A percentile compares a stretch with the other conserved stretches of the same genome.
Evolutionary conservation across 2,113 vertebrate genomes (phyloP).

Genomic region (Gnathonemus longibarbis): DNA sequence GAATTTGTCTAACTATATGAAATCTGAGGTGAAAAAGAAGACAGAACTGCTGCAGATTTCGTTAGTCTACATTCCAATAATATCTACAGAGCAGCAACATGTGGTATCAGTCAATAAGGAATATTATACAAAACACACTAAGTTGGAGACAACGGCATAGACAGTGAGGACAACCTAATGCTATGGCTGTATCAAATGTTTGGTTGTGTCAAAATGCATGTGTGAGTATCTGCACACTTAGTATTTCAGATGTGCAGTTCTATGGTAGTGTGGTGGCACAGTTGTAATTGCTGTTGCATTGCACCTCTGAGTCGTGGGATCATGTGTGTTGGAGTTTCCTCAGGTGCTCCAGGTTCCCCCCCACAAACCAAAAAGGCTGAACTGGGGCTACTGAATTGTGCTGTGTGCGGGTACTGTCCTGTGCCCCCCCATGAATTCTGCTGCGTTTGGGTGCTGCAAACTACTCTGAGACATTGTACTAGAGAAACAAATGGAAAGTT

Average conservation of each 20-base stretch:
- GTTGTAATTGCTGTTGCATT: too few species aligned
- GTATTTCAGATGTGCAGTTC: neutral
- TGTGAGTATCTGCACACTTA: neutral
- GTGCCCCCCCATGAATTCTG: neutral
- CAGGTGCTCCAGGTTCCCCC: too few species aligned
- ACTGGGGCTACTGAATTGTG: neutral
- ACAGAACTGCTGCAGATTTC: neutral
- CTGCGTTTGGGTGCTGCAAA: neutral
- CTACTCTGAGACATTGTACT: neutral
- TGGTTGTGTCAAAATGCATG: neutral
- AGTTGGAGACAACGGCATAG: neutral
- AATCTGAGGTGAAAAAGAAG: neutral
- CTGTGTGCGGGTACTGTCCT: neutral
- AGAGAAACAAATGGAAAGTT: neutral
- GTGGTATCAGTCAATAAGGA: neutral
- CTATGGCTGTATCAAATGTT: neutral
- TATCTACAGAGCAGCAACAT: neutral
- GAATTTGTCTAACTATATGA: neutral
- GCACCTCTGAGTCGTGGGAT: too few species aligned
- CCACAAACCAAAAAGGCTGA: too few species aligned
- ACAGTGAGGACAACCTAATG: neutral
- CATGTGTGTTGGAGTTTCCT: neutral
- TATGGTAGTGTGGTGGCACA: neutral
- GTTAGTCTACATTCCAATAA: neutral
- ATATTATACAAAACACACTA: neutral